Base-by-base conservation (phyloP, 2,888 invertebrate genomes). In the Drosophila paranaensis region DNA sequence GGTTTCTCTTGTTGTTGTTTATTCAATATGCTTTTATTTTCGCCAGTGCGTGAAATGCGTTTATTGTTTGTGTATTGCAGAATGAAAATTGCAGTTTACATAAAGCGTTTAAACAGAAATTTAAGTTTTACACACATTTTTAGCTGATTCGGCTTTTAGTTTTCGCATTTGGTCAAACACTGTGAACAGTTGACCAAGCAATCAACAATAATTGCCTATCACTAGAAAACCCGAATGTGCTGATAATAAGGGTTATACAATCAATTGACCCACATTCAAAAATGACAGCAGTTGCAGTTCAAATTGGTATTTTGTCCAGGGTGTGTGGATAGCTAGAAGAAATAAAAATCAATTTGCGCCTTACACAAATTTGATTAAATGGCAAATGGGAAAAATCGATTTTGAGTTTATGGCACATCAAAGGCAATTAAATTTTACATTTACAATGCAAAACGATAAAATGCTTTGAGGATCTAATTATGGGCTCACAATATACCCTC, bases 51-150 rank as follows among this genome's bases (percentile, higher is more conserved):
- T 68, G 58, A 48, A 80, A 66, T 71, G 39, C 50, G 55, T 16
- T 55, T 37, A 27, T 67, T 37, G 33, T 43, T 39, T 43, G 43
- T 56, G 11, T 27, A 48, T 64, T 54, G 56, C 50, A 45, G 77
- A 70, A 71, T 72, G 75, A 60, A 71, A 81, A 81, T 65, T 68
- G 68, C 60, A 82, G 45, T 77, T 74, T 65, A 55, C 70, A 74
- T 71, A 50, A 39, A 45, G 64, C 37, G 50, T 62, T 63, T 37
- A 2, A 61, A 51, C 57, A 20, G 45, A 42, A 58, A 60, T 57
- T 64, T 37, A 6, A 35, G 58, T 66, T 69, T 58, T 60, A 56
- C 46, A 40, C 33, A 10, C 9, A 58, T 53, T 58, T 46, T 11
- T 13, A 50, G 42, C 39, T 58, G 33, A 1, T 6, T 46, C 33